phyloP scores from a whole-genome alignment of 2,113 vertebrate species.

The Myotis brandtii region DNA sequence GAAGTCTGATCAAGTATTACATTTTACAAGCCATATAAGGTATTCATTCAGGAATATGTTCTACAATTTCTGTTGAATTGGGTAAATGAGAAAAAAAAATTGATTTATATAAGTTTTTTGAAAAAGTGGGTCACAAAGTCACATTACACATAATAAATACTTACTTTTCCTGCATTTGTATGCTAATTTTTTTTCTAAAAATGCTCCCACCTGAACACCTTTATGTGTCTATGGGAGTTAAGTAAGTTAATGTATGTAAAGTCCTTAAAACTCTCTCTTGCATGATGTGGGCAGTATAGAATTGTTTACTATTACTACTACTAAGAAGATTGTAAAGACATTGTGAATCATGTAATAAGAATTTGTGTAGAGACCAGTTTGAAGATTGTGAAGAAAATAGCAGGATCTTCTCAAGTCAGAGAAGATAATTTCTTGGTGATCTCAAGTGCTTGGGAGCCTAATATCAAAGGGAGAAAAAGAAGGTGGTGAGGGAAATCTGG shows the following conservation, averaged over 20 bases:
- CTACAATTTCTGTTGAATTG: background rate
- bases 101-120: background rate
- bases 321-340: background rate
- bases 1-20: background rate
- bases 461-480: background rate
- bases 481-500: background rate
- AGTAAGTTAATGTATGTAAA: background rate
- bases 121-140: background rate
- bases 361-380: background rate
- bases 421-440: background rate
- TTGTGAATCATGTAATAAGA: background rate
- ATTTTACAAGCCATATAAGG: background rate
- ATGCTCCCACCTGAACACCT: background rate
- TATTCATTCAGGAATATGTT: background rate
- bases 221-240: background rate
- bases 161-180: background rate
- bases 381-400: background rate
- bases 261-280: background rate
- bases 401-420: background rate
- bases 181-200: slow-evolving; percentile 5
- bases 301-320: background rate
- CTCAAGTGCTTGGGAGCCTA: background rate
- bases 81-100: slow-evolving; percentile 33
- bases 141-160: slow-evolving; percentile 26
- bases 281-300: background rate